Percentiles rank a stretch among this genome's conserved stretches.
Conservation (phyloP, 2,888 invertebrate genomes). For the Apoda limacodes region DNA sequence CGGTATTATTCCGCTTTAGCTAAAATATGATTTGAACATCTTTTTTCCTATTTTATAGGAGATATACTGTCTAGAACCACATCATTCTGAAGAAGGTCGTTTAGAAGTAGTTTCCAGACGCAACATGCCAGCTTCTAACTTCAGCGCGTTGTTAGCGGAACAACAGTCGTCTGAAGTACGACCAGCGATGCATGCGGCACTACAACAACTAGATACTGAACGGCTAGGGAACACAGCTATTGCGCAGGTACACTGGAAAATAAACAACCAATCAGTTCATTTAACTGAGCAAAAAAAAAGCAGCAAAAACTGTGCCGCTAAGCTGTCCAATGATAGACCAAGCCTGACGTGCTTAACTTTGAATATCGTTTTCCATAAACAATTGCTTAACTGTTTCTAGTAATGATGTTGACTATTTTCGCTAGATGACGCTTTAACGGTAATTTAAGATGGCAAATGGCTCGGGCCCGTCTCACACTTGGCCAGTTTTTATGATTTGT, state of each 20-base stretch:
- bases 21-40: neutral
- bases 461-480: too few relatives aligned
- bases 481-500: too few relatives aligned
- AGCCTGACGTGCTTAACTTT: too few relatives aligned
- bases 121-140: constrained; percentile 40
- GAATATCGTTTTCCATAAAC: too few relatives aligned
- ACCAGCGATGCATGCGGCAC: constrained; percentile 15
- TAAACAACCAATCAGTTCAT: too few relatives aligned
- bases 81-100: constrained; percentile 26
- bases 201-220: constrained; percentile 21
- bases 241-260: constrained; percentile 44
- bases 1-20: neutral
- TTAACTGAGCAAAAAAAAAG: too few relatives aligned
- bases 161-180: constrained; percentile 38
- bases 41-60: constrained; percentile 29
- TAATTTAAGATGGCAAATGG: too few relatives aligned
- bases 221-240: constrained; percentile 30
- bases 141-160: constrained; percentile 49
- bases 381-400: too few relatives aligned
- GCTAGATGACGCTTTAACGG: too few relatives aligned
- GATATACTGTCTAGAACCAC: constrained; percentile 50
- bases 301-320: too few relatives aligned
- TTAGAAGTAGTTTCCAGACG: constrained; percentile 44
- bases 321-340: too few relatives aligned
- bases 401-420: too few relatives aligned